Evolutionary conservation across 2,113 vertebrate species (phyloP).

Genomic region (Sphyrna mokarran): DNA sequence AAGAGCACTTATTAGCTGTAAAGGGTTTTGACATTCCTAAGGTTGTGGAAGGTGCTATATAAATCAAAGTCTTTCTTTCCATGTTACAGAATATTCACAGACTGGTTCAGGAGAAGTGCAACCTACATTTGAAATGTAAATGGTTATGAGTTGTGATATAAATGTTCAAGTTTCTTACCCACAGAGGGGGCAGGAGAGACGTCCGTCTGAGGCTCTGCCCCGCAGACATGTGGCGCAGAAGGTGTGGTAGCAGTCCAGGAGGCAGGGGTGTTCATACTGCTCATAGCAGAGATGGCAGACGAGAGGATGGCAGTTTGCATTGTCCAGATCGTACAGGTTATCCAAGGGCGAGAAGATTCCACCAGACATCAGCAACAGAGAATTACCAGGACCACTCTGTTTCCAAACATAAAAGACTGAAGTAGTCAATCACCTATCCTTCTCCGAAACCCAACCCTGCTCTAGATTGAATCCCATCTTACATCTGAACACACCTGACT

Average conservation of each 20-base stretch:
- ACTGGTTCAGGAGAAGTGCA: neutral
- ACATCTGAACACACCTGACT: neutral
- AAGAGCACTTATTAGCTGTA: neutral
- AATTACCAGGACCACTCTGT: neutral
- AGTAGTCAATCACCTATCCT: neutral
- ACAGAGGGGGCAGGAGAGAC: constrained; percentile 76
- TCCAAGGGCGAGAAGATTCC: constrained; percentile 67
- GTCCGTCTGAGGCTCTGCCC: constrained; percentile 62
- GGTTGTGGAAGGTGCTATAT: neutral
- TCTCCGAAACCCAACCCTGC: neutral
- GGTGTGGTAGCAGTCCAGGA: constrained; percentile 87
- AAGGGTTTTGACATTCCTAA: neutral
- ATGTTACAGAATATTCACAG: no score
- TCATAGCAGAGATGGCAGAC: constrained; percentile 79
- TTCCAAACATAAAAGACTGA: neutral
- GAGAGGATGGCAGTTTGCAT: constrained; percentile 68
- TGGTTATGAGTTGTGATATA: neutral
- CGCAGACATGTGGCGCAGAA: constrained; percentile 78
- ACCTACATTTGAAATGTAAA: neutral
- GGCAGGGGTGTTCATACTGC: constrained; percentile 76
- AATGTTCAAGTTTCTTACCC: constrained; percentile 59
- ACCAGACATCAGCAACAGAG: constrained; percentile 67
- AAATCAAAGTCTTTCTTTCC: neutral
- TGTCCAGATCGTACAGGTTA: constrained; percentile 60
- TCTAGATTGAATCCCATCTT: neutral